Base-by-base conservation (phyloP, 2,888 invertebrate genomes). In the Platerodrilus igneus region DNA sequence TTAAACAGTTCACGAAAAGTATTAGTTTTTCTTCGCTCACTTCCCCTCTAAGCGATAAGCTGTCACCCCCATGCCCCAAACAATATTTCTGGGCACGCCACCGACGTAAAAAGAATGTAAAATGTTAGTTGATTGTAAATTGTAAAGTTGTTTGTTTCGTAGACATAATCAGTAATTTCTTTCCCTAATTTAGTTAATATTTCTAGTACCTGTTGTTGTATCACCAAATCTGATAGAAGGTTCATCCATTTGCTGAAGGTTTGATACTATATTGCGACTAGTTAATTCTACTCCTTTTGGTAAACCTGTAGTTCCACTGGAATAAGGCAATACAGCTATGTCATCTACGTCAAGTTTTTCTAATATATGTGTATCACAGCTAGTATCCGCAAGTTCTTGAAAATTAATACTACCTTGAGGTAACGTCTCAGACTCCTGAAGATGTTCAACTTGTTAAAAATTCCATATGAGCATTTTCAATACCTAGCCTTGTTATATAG, bases 271-370 rank as follows among this genome's bases (percentile, higher is more conserved):
- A 64, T 78, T 78, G 18, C 57, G 66, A 60, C 83, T 78, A 0
- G 79, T 75, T 1, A 86, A 68, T 53, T 77, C 73, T 0, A 86
- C 86, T 2, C 84, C 86, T 69, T 87, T 87, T 0, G 86, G 82
- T 32, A 83, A 46, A 0, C 92, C 92, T 0, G 90, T 91, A 0
- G 92, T 92, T 1, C 87, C 87, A 62, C 89, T 89, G 2, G 89
- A 90, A 64, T 85, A 91, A 1, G 88, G 89, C 56, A 91, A 68
- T 18, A 85, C 65, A 0, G 77, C 77, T 3, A 81, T 62, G 50
- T 86, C 84, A 8, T 81, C 72, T 2, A 71, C 60, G 29, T 60
- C 66, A 41, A 71, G 60, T 18, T 71, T 52, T 25, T 64, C 60
- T 40, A 72, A 70, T 51, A 80, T 76, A 2, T 74, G 65, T 54